These are phyloP conservation scores for Circaetus gallicus DNA, from an alignment of 2,113 vertebrate genomes.

Conservation along the genomic window DNA sequence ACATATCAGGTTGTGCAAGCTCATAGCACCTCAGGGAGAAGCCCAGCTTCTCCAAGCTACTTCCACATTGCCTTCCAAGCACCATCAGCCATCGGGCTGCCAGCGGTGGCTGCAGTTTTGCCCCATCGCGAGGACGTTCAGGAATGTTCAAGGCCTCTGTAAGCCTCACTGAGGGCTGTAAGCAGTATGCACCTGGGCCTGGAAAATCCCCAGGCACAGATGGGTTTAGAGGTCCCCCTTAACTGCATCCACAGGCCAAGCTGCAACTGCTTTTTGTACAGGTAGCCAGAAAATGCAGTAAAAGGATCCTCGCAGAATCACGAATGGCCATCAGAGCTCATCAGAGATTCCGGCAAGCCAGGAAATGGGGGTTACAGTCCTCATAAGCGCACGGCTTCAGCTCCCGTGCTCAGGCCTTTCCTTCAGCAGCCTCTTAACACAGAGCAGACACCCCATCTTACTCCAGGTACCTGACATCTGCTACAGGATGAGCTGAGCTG, in stretches of 20 bases:
- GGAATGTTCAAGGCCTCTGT: not conserved
- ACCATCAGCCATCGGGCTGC: fast-evolving
- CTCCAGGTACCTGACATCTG: not conserved
- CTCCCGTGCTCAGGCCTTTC: not conserved
- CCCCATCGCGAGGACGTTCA: too few species aligned
- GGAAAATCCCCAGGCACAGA: not conserved
- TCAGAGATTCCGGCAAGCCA: not conserved
- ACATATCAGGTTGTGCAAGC: not conserved
- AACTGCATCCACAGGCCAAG: not conserved
- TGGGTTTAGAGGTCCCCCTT: not conserved
- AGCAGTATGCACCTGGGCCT: not conserved
- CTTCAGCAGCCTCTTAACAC: not conserved
- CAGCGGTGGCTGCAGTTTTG: not conserved
- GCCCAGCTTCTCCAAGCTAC: not conserved
- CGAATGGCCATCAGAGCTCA: not conserved
- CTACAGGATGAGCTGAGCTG: not conserved
- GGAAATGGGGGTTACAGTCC: not conserved
- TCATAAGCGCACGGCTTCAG: not conserved
- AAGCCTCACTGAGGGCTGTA: not conserved
- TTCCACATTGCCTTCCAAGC: not conserved
- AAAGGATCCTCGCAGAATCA: not conserved
- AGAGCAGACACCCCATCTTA: not conserved
- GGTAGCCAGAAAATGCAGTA: not conserved
- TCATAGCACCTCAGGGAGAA: not conserved
- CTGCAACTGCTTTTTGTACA: not conserved